Evolutionary conservation across 2,888 invertebrate species (phyloP).

Genomic region (Polymixis flavicincta): DNA sequence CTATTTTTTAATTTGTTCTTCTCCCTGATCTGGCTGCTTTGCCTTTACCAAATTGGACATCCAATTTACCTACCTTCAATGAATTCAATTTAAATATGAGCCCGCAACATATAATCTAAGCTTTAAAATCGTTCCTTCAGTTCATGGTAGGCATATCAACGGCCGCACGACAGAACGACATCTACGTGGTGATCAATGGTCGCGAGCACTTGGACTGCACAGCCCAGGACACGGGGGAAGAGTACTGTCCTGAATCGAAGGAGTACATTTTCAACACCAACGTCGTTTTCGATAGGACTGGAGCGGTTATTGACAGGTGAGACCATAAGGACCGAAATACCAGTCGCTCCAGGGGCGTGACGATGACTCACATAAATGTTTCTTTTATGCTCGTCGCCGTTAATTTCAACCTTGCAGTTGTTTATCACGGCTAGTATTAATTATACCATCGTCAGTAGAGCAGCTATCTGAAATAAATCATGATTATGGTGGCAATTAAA

Average conservation of each 20-base stretch:
- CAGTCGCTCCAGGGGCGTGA: no score
- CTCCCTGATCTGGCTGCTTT: no score
- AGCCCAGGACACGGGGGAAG: conserved; percentile 76
- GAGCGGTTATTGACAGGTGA: conserved; percentile 92
- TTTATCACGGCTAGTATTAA: neutral
- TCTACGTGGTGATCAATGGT: conserved; percentile 93
- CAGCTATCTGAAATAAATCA: neutral
- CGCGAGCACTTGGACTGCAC: conserved; percentile 91
- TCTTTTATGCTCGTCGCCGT: neutral
- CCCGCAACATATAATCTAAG: neutral
- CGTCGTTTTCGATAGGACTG: conserved; percentile 94
- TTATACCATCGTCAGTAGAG: neutral
- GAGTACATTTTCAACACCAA: conserved; percentile 93
- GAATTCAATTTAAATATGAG: neutral
- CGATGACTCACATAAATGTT: neutral
- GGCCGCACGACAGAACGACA: conserved; percentile 89
- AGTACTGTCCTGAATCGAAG: conserved; percentile 88
- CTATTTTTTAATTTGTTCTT: no score
- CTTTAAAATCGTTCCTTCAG: conserved; percentile 70
- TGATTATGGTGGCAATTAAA: neutral
- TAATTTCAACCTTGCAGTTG: neutral
- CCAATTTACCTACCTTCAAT: neutral
- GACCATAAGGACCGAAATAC: neutral
- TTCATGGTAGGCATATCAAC: conserved; percentile 91
- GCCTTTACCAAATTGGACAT: neutral